phyloP scores from a whole-genome alignment of 1,140 invertebrate species.

The Drosophila micromelanica region DNA sequence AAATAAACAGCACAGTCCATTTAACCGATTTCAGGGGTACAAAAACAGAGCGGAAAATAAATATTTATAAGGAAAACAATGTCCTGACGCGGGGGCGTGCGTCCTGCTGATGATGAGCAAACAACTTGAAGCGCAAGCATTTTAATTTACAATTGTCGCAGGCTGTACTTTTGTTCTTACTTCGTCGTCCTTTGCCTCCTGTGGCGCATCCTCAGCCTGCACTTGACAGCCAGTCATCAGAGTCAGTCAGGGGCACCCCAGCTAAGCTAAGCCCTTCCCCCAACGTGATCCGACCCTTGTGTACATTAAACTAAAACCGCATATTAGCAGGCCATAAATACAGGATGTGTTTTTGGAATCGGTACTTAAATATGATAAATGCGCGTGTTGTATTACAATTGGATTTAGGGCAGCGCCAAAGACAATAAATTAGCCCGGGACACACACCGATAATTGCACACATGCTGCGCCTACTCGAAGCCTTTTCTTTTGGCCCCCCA shows the following conservation, averaged over 20 bases:
- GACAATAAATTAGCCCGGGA: slow-evolving; percentile 70
- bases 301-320: slow-evolving; percentile 76
- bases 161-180: slow-evolving; percentile 16
- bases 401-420: slow-evolving; percentile 77
- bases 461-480: slow-evolving; percentile 52
- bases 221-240: slow-evolving; percentile 39
- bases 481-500: slow-evolving; percentile 1
- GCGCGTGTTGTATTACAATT: slow-evolving; percentile 77
- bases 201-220: slow-evolving; percentile 30
- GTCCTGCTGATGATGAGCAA: slow-evolving; percentile 38
- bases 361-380: slow-evolving; percentile 81
- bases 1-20: slow-evolving; percentile 77
- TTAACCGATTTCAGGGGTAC: slow-evolving; percentile 68
- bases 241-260: not conserved
- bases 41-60: slow-evolving; percentile 64
- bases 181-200: slow-evolving; percentile 9
- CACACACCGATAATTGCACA: slow-evolving; percentile 72
- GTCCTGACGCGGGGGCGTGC: slow-evolving; percentile 41
- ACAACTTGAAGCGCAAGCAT: slow-evolving; percentile 52
- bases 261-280: not conserved
- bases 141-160: slow-evolving; percentile 57
- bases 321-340: slow-evolving; percentile 78
- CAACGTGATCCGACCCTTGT: slow-evolving; percentile 11
- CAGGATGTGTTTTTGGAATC: slow-evolving; percentile 69
- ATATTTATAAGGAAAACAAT: slow-evolving; percentile 78